These are phyloP conservation scores for Rhinichthys klamathensis DNA, from an alignment of 2,113 vertebrate species.

Conservation along the genomic window DNA sequence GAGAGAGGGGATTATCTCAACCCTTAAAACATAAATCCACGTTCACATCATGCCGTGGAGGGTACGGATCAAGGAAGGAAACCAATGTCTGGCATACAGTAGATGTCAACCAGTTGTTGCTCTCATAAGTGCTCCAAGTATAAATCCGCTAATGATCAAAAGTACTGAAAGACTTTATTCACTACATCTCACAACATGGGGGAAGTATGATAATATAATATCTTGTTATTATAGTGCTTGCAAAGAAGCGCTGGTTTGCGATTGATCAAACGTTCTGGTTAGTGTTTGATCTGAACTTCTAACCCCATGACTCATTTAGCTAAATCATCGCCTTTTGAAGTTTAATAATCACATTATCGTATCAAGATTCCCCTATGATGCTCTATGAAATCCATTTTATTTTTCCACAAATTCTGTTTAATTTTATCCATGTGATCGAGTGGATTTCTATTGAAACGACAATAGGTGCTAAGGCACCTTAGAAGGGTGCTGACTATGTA, in stretches of 20 bases:
- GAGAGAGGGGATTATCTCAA: neutral
- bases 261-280: neutral
- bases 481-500: neutral
- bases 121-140: constrained; percentile 23
- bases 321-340: neutral
- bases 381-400: neutral
- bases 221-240: neutral
- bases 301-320: neutral
- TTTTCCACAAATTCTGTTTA: neutral
- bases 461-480: neutral
- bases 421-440: too few species aligned
- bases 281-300: neutral
- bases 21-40: constrained; percentile 14
- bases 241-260: neutral
- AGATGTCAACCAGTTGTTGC: constrained; percentile 33
- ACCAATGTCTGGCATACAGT: constrained; percentile 29
- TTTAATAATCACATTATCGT: neutral
- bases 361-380: neutral
- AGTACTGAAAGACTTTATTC: constrained; percentile 17
- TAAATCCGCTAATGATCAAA: constrained; percentile 21
- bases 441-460: neutral
- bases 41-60: constrained; percentile 27
- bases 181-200: neutral
- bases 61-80: constrained; percentile 51
- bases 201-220: neutral